phyloP scores from a whole-genome alignment of 2,888 invertebrate species.

The Cantharis rustica region DNA sequence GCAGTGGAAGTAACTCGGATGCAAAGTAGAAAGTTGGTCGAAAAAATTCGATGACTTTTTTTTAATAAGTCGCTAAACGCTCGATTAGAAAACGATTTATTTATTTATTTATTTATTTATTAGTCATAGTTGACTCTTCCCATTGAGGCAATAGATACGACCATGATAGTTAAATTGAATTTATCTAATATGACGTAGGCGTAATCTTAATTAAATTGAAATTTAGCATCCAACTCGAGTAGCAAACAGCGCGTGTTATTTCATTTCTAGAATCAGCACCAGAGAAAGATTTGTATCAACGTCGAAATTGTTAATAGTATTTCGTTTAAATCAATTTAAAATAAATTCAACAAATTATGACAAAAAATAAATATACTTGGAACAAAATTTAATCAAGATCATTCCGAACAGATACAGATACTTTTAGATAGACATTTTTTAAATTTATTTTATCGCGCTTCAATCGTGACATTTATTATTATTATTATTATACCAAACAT shows the following conservation, averaged over 20 bases:
- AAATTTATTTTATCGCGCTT: not conserved
- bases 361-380: not conserved
- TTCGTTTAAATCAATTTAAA: not conserved
- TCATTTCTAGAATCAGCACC: not conserved
- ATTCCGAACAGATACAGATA: not conserved
- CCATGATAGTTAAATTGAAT: slow-evolving; percentile 9
- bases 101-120: not conserved
- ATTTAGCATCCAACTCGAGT: slow-evolving; percentile 15
- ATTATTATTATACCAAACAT: not conserved
- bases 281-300: not conserved
- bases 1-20: no score
- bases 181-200: slow-evolving; percentile 20
- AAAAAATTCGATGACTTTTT: not conserved
- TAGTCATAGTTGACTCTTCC: not conserved
- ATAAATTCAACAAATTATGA: not conserved
- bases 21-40: no score
- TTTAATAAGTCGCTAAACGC: not conserved
- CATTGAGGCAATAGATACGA: slow-evolving; percentile 1
- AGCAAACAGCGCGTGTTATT: slow-evolving; percentile 17
- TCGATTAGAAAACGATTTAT: not conserved
- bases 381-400: not conserved
- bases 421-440: no score
- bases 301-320: not conserved
- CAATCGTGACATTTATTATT: not conserved
- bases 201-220: slow-evolving; percentile 22